Evolutionary conservation across 2,113 vertebrate species (phyloP).

Genomic region (Dipodomys ordii): DNA sequence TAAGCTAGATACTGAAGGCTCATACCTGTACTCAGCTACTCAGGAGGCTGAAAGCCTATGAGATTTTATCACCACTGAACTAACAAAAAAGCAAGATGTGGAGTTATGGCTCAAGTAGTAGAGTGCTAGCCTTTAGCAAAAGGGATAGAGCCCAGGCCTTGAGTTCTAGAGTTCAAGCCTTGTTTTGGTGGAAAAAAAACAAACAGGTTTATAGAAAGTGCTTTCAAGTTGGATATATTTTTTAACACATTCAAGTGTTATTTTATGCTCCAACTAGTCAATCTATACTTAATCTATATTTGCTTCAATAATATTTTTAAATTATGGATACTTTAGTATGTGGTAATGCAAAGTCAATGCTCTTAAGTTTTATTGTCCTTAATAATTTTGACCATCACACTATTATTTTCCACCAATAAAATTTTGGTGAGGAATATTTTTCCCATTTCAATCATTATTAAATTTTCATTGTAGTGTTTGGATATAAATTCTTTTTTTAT

Average conservation of each 20-base stretch:
- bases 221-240: background rate
- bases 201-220: background rate
- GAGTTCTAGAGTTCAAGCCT: too few relatives aligned
- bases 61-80: too few relatives aligned
- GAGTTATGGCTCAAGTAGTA: too few relatives aligned
- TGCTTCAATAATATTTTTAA: background rate
- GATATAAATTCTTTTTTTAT: background rate
- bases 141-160: too few relatives aligned
- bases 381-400: background rate
- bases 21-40: too few relatives aligned
- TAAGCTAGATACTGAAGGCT: too few relatives aligned
- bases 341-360: background rate
- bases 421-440: background rate
- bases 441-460: background rate
- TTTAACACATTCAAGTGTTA: too few relatives aligned
- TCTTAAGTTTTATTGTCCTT: background rate
- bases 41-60: too few relatives aligned
- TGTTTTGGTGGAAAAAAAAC: too few relatives aligned
- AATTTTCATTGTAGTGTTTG: background rate
- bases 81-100: too few relatives aligned
- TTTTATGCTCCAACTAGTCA: background rate
- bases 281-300: background rate
- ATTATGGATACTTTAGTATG: background rate
- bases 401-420: background rate
- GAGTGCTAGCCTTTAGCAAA: too few relatives aligned